Evolutionary conservation across 2,797 vertebrate genomes (phyloP), one percentile per base, ranked within the genome.

Genomic region (Sebastes reedi): DNA sequence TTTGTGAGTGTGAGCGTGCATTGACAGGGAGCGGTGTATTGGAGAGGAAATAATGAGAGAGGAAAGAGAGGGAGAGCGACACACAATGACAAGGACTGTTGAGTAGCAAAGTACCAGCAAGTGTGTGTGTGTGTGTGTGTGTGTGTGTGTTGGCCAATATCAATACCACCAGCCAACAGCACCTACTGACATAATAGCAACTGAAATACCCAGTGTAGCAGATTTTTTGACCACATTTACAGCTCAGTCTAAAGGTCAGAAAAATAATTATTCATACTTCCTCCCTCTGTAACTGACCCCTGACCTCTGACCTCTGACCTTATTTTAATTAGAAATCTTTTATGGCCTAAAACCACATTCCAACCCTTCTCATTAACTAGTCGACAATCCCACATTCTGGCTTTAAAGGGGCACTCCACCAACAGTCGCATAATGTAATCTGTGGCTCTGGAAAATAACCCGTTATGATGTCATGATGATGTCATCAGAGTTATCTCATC

Each of bases 11-110:
- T 58, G 13, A 27, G 39, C 32, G 16, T 30, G 76, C 46, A 5
- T 20, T 59, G 70, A 74, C 77, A 70, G 69, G 60, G 69, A 80
- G 55, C 30, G 32, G 54, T 67, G 32, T 60, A 58, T 16, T 42
- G 59, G 64, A 74, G 72, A 55, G 39, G 46, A 79, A 82, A 82
- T 76, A 78, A 86, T 71, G 77, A 65, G 61, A 24, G 36, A 79
- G 67, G 29, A 52, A 27, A 27, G 34, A 70, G 70, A 70, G 67
- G 30, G 34, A 75, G 61, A 55, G 59, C 25, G 12, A 55, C 24
- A 72, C 75, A 70, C 68, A 62, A 42, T 80, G 80, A 81, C 80
- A 70, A 73, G 73, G 70, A 30, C 66, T 18, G 34, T 22, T 81
- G 64, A 55, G 64, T 8, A 79, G 76, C 76, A 80, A 32, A 76